phyloP scores from a whole-genome alignment of 2,797 vertebrate species.

The Xyrichtys novacula region DNA sequence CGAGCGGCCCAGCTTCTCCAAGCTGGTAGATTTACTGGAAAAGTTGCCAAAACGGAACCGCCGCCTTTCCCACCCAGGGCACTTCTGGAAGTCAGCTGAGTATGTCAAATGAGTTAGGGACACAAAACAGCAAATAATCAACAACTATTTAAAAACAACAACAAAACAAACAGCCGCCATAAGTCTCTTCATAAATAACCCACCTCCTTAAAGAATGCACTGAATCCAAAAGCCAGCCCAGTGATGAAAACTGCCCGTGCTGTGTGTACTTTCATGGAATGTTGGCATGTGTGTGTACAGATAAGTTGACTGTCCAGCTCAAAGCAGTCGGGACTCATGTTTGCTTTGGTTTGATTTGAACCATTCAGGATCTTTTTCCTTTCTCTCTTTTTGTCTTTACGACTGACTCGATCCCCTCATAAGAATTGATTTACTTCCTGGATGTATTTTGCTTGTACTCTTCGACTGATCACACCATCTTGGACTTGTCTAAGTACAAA shows the following conservation, averaged over 20 bases:
- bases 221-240: constrained; percentile 78
- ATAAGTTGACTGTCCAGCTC: constrained; percentile 69
- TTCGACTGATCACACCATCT: constrained; percentile 67
- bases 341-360: constrained; percentile 76
- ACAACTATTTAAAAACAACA: constrained; percentile 36
- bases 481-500: constrained; percentile 76
- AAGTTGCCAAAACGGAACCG: constrained; percentile 99
- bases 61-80: constrained; percentile 97
- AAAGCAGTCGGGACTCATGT: constrained; percentile 74
- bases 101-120: constrained; percentile 90
- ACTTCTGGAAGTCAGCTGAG: constrained; percentile 99
- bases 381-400: constrained; percentile 60
- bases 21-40: constrained; percentile 99
- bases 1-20: constrained; percentile 97
- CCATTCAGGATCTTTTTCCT: constrained; percentile 68
- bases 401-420: constrained; percentile 71
- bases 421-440: constrained; percentile 73
- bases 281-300: constrained; percentile 74
- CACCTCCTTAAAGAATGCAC: constrained; percentile 74
- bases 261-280: constrained; percentile 74
- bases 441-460: constrained; percentile 74
- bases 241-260: constrained; percentile 76
- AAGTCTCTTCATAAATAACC: constrained; percentile 65
- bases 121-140: constrained; percentile 72
- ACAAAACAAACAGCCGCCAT: constrained; percentile 53